These are phyloP conservation scores for Dissostichus mawsoni DNA, from an alignment of 2,113 vertebrate species.

Conservation along the genomic window DNA sequence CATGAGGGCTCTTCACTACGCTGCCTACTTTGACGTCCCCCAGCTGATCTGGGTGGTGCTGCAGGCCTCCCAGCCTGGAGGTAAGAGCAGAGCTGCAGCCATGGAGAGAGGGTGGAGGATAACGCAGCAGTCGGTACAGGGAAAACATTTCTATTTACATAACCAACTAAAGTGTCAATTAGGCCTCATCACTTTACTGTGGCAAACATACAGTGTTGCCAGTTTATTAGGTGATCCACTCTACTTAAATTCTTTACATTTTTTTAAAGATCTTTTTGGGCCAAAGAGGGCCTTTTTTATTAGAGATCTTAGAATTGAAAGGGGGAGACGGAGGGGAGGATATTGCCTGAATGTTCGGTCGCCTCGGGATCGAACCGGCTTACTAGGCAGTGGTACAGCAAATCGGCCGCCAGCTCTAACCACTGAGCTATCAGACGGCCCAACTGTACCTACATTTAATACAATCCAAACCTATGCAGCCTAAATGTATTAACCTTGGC, in stretches of 20 bases:
- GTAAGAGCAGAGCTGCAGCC: constrained; percentile 76
- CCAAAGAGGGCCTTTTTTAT: too few species aligned
- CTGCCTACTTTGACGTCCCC: constrained; percentile 97
- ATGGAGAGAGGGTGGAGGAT: background rate
- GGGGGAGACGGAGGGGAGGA: too few species aligned
- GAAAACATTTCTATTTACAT: constrained; percentile 33
- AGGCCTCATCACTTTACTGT: background rate
- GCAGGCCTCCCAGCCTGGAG: constrained; percentile 92
- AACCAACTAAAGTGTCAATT: constrained; percentile 24
- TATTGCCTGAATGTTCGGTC: too few species aligned
- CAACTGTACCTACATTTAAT: background rate
- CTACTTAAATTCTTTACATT: background rate
- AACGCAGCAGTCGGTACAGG: background rate
- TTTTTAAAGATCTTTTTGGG: too few species aligned
- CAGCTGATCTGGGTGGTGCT: constrained; percentile 91
- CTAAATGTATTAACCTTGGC: background rate
- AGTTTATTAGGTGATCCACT: background rate
- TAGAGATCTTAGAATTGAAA: too few species aligned
- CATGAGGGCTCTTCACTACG: constrained; percentile 98
- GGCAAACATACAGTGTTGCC: constrained; percentile 1
- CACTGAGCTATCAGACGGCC: too few species aligned
- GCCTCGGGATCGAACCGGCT: too few species aligned
- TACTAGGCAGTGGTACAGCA: too few species aligned
- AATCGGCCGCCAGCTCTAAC: too few species aligned
- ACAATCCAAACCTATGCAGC: background rate